Evolutionary conservation across 2,888 invertebrate species (phyloP).

Genomic region (Serrognathus titanus): DNA sequence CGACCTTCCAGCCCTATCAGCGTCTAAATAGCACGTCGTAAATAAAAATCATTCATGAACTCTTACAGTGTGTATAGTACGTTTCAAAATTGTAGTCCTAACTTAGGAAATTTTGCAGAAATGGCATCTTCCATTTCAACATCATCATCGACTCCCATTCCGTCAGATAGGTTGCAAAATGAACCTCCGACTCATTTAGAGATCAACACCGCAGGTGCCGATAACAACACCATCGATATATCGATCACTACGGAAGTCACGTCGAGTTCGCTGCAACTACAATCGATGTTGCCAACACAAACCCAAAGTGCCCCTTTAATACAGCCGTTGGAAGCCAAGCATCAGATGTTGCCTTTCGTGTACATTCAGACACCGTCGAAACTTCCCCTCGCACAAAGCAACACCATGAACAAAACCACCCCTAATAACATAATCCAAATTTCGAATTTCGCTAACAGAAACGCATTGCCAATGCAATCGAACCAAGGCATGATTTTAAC

Average conservation of each 20-base stretch:
- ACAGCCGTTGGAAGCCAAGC: conserved; percentile 31
- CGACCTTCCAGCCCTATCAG: background rate
- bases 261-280: conserved; percentile 9
- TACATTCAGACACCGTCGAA: conserved; percentile 57
- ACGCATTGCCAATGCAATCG: conserved; percentile 18
- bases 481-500: conserved; percentile 38
- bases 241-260: conserved; percentile 17
- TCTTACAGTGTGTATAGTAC: conserved; percentile 21
- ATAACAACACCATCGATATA: conserved; percentile 18
- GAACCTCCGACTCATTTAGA: conserved; percentile 14
- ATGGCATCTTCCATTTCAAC: conserved; percentile 34
- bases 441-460: conserved; percentile 29
- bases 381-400: conserved; percentile 26
- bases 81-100: conserved; percentile 24
- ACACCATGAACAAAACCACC: conserved; percentile 28
- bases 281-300: conserved; percentile 21
- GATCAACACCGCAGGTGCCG: conserved; percentile 7
- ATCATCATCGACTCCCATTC: conserved; percentile 11
- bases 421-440: conserved; percentile 34
- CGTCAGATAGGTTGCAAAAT: conserved; percentile 10
- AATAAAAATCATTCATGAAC: conserved; percentile 7
- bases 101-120: conserved; percentile 33
- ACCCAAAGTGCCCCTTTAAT: conserved; percentile 19
- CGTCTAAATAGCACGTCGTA: no score
- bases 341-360: conserved; percentile 56